Evolutionary conservation across 2,797 vertebrate genomes (phyloP), one percentile per base, ranked within the genome.

Genomic region (Enteromius unitaeniatus): DNA sequence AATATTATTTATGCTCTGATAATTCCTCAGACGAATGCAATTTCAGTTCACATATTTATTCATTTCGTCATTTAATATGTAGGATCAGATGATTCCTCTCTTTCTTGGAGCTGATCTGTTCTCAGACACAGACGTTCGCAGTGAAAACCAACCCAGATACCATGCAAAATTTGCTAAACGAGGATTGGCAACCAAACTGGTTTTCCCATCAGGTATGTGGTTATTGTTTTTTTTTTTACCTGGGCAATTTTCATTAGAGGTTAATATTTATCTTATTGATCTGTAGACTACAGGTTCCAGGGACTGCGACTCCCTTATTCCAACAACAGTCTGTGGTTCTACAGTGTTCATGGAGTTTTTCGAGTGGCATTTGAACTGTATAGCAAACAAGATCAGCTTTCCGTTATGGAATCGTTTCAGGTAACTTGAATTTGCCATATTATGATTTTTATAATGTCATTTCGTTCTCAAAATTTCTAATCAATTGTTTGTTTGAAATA

Each of bases 101-200:
- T 96, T 93, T 89, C 93, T 96, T 73, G 96, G 95, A 86, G 95
- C 95, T 3, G 95, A 96, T 90, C 84, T 96, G 51, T 93, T 96
- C 81, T 93, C 93, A 40, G 93, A 93, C 73, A 96, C 95, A 1
- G 91, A 92, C 26, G 90, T 96, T 85, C 93, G 95, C 3, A 92
- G 88, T 78, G 95, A 96, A 87, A 96, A 96, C 88, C 95, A 96
- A 87, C 92, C 95, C 51, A 94, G 95, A 88, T 91, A 95, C 68
- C 96, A 96, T 28, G 95, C 94, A 53, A 96, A 94, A 86, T 96
- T 94, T 90, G 94, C 95, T 58, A 96, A 94, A 87, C 95, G 93
- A 89, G 95, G 95, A 83, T 84, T 96, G 26, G 94, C 95, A 37
- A 94, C 95, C 60, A 96, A 95, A 91, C 86, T 96, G n/a, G 13